Percentiles rank a stretch among this genome's conserved stretches.
Evolutionary conservation across 2,888 invertebrate genomes (phyloP).

Genomic region (Leptopilina drosophilae): DNA sequence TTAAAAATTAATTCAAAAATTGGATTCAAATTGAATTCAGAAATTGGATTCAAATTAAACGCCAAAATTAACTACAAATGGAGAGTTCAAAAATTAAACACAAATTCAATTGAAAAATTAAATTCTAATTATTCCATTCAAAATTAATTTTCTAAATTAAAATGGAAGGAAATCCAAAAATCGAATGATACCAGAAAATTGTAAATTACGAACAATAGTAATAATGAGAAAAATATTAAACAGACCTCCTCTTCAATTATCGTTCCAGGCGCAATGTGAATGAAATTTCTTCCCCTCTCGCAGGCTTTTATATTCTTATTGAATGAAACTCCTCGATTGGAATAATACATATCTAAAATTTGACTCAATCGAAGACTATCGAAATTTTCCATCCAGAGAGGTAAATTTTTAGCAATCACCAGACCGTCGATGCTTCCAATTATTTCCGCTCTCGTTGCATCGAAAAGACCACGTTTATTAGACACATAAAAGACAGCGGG

Average conservation of each 20-base stretch:
- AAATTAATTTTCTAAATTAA: too few relatives aligned
- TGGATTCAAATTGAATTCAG: background rate
- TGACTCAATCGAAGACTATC: slow-evolving; percentile 80
- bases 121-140: too few relatives aligned
- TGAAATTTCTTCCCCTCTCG: slow-evolving; percentile 78
- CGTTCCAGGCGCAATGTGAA: slow-evolving; percentile 69
- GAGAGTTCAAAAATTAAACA: too few relatives aligned
- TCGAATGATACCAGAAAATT: too few relatives aligned
- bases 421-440: slow-evolving; percentile 84
- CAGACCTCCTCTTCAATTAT: slow-evolving; percentile 69
- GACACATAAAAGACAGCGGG: slow-evolving; percentile 80
- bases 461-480: slow-evolving; percentile 79
- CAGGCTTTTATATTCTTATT: slow-evolving; percentile 80
- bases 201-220: background rate
- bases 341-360: slow-evolving; percentile 84
- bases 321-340: slow-evolving; percentile 81
- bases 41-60: too few relatives aligned
- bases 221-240: slow-evolving; percentile 22
- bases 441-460: slow-evolving; percentile 84
- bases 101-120: too few relatives aligned
- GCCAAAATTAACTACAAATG: too few relatives aligned
- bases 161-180: too few relatives aligned
- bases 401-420: slow-evolving; percentile 79
- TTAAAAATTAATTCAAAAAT: too few relatives aligned
- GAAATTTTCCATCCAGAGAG: slow-evolving; percentile 79